Conservation (phyloP, 2,888 invertebrate species). For the Temnothorax ravouxi region DNA sequence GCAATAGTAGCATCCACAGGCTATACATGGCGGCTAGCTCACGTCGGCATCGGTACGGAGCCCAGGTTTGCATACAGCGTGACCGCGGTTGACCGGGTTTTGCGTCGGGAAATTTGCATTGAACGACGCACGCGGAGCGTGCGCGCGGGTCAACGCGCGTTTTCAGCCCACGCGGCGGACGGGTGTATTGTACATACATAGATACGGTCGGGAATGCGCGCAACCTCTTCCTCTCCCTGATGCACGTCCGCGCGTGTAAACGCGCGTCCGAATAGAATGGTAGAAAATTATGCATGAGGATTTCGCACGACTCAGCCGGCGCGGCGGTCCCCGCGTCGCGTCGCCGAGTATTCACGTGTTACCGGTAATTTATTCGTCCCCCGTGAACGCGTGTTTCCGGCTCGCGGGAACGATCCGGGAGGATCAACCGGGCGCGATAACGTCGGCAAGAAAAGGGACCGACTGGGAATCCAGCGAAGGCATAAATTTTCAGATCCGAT, state of each 20-base stretch:
- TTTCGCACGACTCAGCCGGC: conserved; percentile 43
- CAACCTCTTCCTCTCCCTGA: conserved; percentile 12
- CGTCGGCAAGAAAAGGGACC: conserved; percentile 23
- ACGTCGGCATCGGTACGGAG: conserved; percentile 31
- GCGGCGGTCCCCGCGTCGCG: not conserved
- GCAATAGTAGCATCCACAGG: conserved; percentile 17
- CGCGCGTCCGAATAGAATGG: conserved; percentile 46
- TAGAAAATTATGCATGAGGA: conserved; percentile 58
- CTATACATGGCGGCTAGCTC: conserved; percentile 29
- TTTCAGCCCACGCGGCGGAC: conserved; percentile 59
- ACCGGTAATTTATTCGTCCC: conserved; percentile 47
- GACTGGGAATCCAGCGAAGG: not conserved
- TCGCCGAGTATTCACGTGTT: conserved; percentile 48
- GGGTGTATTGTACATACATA: conserved; percentile 16
- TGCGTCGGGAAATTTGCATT: conserved; percentile 80
- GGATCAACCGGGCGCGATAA: conserved; percentile 24
- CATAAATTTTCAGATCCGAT: conserved; percentile 11
- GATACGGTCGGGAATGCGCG: conserved; percentile 5
- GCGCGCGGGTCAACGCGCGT: conserved; percentile 70
- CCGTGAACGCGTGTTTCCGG: not conserved
- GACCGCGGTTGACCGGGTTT: conserved; percentile 78
- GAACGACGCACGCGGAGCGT: conserved; percentile 67
- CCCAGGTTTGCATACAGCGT: conserved; percentile 59
- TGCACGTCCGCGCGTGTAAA: conserved; percentile 43
- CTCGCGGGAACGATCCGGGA: conserved; percentile 15